Conservation (phyloP, 2,797 vertebrate genomes). For the Sarcophilus harrisii region DNA sequence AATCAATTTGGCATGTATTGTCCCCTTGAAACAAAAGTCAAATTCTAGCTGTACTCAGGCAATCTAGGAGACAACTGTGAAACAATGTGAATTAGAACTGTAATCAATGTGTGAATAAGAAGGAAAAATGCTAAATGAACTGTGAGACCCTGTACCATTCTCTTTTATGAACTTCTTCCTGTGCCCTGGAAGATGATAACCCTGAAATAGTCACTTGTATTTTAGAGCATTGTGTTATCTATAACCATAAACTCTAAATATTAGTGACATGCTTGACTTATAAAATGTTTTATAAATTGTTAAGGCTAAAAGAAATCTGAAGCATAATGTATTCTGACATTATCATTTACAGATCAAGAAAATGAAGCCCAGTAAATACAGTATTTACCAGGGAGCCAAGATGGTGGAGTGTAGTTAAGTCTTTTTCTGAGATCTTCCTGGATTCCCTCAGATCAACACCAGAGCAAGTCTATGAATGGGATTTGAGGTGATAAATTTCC, state of each 20-base stretch:
- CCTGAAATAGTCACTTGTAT: neutral
- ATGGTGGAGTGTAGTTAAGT: too few species aligned
- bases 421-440: too few species aligned
- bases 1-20: neutral
- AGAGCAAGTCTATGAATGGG: too few species aligned
- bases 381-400: neutral
- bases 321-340: neutral
- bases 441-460: too few species aligned
- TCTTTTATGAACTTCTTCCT: neutral
- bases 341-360: neutral
- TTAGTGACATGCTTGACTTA: neutral
- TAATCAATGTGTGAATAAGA: neutral
- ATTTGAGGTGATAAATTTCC: too few species aligned
- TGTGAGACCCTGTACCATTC: neutral
- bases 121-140: neutral
- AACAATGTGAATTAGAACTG: neutral
- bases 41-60: neutral
- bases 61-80: conserved; percentile 5
- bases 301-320: neutral
- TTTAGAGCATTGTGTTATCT: neutral
- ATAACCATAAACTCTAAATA: neutral
- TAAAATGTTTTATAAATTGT: neutral
- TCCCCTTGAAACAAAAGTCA: conserved; percentile 5
- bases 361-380: neutral
- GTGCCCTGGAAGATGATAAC: neutral